Evolutionary conservation across 2,797 vertebrate species (phyloP).

Genomic region (Agapornis canus): DNA sequence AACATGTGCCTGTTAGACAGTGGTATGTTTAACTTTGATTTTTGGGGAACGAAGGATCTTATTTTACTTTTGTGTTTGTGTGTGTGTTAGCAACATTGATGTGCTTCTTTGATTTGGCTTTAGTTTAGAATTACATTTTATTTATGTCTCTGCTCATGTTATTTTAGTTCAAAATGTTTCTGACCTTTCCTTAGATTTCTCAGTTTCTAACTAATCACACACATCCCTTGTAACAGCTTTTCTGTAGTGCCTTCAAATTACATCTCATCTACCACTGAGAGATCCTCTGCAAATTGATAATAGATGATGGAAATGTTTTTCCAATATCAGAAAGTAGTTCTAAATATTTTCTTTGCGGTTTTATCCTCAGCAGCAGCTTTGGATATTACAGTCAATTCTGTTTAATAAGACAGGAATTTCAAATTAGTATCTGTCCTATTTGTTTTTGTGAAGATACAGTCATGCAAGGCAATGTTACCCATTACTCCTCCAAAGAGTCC

Average conservation of each 20-base stretch:
- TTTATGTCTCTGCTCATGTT: neutral
- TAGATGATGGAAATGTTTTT: neutral
- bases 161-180: neutral
- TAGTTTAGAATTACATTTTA: neutral
- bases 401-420: neutral
- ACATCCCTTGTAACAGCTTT: neutral
- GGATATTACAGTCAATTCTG: neutral
- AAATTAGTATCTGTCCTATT: neutral
- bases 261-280: neutral
- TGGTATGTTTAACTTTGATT: neutral
- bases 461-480: neutral
- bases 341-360: neutral
- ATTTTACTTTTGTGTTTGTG: neutral
- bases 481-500: neutral
- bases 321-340: neutral
- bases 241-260: neutral
- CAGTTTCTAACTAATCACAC: neutral
- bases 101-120: neutral
- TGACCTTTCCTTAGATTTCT: neutral
- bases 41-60: neutral
- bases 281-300: neutral
- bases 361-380: neutral
- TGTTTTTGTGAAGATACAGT: neutral
- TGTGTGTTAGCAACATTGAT: neutral
- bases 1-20: neutral